Base-by-base conservation (phyloP, 2,888 invertebrate genomes). In the Latheticus oryzae region DNA sequence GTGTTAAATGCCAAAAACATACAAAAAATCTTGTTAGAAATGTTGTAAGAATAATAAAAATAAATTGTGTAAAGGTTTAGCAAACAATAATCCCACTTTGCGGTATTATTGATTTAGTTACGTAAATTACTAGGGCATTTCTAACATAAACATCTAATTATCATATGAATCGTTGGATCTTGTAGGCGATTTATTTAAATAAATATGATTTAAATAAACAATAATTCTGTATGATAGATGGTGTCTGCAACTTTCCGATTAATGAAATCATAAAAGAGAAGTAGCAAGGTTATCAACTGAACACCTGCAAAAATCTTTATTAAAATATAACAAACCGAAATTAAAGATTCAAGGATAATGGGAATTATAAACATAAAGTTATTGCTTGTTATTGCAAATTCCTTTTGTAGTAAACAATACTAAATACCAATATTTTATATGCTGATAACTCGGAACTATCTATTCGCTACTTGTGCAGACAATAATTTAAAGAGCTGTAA, bases 271-370 rank as follows among this genome's bases (percentile, higher is more conserved):
- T 48, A 50, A 42, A 35, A 48, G 8, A 53, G 24, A 38, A 32
- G 50, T 43, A 48, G 54, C 56, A 56, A 60, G 56, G 52, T 23
- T 56, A 60, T 45, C 37, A 24, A 32, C 3, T 53, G 56, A 60
- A 60, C 60, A 60, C 60, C 60, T 60, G 60, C 60, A 56, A 60
- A n/a, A 60, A 60, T 60, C 35, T 32, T 37, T 47, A 60, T 60
- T 60, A 52, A 60, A 56, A 56, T 60, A 60, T 51, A 38, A 47
- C 56, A 52, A 56, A 47, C 24, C 47, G 33, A 24, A 47, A 58
- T 58, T 58, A 58, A 40, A 37, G 28, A 58, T 53, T 53, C 58
- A 58, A 58, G 58, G 53, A 53, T 47, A 47, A 47, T 47, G 33
- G 19, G 21, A 5, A 33, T 19, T 33, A 21, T 43, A 23, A 24